Conservation (phyloP, 2,888 invertebrate genomes). For the Phoronis australis region DNA sequence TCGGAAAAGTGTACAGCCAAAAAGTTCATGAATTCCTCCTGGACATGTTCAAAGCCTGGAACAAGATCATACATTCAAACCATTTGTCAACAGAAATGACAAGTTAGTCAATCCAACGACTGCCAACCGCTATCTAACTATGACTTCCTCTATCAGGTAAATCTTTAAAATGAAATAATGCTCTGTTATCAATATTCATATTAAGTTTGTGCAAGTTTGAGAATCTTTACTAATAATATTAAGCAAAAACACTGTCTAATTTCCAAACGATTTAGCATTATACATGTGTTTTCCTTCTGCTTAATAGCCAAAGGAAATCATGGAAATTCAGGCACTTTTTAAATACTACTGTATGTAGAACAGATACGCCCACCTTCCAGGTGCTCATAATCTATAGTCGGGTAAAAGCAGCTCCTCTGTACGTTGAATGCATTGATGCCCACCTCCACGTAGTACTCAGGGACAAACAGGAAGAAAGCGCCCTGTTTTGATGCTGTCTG, state of each 20-base stretch:
- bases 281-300: neutral
- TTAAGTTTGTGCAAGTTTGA: too few relatives aligned
- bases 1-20: conserved; percentile 73
- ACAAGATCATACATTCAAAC: neutral
- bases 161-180: too few relatives aligned
- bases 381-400: conserved; percentile 56
- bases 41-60: conserved; percentile 22
- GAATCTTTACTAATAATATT: too few relatives aligned
- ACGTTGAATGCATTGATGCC: conserved; percentile 64
- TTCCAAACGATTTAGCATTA: neutral
- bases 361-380: conserved; percentile 54
- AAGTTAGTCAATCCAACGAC: too few relatives aligned
- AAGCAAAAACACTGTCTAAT: too few relatives aligned
- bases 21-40: conserved; percentile 64
- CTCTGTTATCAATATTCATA: too few relatives aligned
- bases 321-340: neutral
- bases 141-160: too few relatives aligned
- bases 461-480: conserved; percentile 66
- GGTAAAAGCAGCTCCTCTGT: conserved; percentile 63
- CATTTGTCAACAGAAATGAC: too few relatives aligned
- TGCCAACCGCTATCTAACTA: too few relatives aligned
- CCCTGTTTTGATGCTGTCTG: conserved; percentile 61
- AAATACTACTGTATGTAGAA: neutral
- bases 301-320: neutral
- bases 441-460: conserved; percentile 69